phyloP scores from a whole-genome alignment of 2,797 vertebrate species.

The Lemur catta region DNA sequence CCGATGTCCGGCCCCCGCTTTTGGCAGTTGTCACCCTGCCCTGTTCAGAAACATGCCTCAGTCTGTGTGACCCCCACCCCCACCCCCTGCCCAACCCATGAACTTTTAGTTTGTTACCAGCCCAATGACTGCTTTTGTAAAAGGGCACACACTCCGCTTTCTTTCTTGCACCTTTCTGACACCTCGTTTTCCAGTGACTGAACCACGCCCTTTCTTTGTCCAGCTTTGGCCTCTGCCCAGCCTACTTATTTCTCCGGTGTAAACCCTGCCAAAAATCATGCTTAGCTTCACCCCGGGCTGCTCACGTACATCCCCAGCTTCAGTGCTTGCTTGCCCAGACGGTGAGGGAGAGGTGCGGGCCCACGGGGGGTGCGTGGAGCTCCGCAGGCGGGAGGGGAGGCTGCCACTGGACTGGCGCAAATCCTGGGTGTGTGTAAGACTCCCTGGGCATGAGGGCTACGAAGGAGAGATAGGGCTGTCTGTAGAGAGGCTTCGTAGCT shows the following conservation, averaged over 20 bases:
- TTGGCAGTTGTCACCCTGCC: rapidly evolving
- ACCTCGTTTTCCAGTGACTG: neutral
- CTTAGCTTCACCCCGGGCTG: neutral
- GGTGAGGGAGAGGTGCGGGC: too few species aligned
- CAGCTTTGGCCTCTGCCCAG: neutral
- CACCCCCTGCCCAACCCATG: too few species aligned
- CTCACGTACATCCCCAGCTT: neutral
- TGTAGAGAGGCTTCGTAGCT: neutral
- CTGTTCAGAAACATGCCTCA: neutral
- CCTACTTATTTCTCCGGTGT: neutral
- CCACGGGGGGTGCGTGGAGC: rapidly evolving
- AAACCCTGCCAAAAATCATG: neutral
- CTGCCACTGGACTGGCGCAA: too few species aligned
- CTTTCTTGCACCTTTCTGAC: neutral
- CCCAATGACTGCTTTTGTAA: neutral
- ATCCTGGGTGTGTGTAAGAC: rapidly evolving
- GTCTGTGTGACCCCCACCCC: neutral
- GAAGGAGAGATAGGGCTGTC: rapidly evolving
- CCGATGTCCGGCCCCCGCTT: neutral
- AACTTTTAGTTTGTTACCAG: neutral
- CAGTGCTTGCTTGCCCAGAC: too few species aligned
- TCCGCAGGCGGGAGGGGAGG: rapidly evolving
- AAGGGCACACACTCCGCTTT: neutral
- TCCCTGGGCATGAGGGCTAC: neutral
- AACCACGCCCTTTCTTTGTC: neutral